Conservation (phyloP, 1,140 invertebrate genomes). For the Papilio machaon region DNA sequence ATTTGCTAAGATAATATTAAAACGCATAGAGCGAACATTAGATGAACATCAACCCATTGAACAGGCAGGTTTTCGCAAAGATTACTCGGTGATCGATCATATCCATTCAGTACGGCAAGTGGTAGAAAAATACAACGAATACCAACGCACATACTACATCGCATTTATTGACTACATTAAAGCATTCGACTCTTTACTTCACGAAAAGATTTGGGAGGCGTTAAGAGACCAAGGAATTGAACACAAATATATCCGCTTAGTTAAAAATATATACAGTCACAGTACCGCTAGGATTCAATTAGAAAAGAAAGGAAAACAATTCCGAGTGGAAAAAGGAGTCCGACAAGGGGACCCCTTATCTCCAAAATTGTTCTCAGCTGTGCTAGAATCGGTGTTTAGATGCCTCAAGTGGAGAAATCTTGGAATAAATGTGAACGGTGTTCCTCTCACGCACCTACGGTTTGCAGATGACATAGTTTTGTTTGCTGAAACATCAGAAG, state of each 20-base stretch:
- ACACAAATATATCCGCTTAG: constrained; percentile 45
- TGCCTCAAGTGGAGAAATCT: constrained; percentile 43
- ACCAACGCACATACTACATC: constrained; percentile 19
- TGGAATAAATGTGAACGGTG: constrained; percentile 46
- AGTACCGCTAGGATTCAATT: constrained; percentile 46
- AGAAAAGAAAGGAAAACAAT: constrained; percentile 45
- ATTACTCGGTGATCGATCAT: too few species aligned
- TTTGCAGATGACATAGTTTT: constrained; percentile 48
- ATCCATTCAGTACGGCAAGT: too few species aligned
- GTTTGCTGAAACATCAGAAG: constrained; percentile 24
- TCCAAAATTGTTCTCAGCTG: constrained; percentile 50
- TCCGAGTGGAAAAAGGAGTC: constrained; percentile 48
- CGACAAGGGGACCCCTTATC: constrained; percentile 52
- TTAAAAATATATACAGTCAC: constrained; percentile 43
- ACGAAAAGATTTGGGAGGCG: constrained; percentile 48
- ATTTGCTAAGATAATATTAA: too few species aligned
- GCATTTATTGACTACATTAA: not conserved
- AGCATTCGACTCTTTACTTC: constrained; percentile 48
- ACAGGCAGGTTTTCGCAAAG: too few species aligned
- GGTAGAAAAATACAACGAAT: constrained; percentile 24
- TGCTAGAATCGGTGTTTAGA: constrained; percentile 49
- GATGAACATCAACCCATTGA: too few species aligned
- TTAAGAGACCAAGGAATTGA: constrained; percentile 46
- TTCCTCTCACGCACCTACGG: constrained; percentile 40
- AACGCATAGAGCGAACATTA: too few species aligned